A percentile compares a stretch with the other conserved stretches of the same genome.
Conservation (phyloP, 2,797 vertebrate species). For the Arvicola amphibius region DNA sequence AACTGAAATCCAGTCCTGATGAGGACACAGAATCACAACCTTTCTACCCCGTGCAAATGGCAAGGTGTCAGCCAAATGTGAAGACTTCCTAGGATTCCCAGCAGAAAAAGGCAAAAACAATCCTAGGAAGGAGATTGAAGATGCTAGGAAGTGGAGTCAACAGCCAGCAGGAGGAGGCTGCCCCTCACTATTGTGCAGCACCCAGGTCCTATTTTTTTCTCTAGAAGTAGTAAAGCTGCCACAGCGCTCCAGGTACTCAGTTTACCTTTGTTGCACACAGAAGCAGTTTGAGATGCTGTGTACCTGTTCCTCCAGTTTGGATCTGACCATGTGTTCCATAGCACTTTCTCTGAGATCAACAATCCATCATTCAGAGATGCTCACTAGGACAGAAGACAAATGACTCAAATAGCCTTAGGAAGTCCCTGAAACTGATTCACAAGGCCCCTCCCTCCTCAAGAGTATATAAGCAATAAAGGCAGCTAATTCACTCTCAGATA, state of each 20-base stretch:
- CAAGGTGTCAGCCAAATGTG: neutral
- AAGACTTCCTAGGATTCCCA: neutral
- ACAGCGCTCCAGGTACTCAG: neutral
- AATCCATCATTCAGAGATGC: neutral
- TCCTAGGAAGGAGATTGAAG: accelerated
- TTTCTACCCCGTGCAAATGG: neutral
- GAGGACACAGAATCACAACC: neutral
- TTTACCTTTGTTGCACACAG: neutral
- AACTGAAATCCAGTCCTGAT: neutral
- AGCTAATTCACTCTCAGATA: too few relatives aligned
- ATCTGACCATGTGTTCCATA: neutral
- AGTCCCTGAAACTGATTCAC: neutral
- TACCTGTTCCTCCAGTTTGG: neutral
- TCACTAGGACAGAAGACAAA: neutral
- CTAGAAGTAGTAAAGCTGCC: accelerated
- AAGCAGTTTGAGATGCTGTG: neutral
- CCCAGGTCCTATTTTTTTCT: neutral
- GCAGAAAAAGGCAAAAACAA: neutral
- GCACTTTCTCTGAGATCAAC: neutral
- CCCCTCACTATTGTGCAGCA: neutral
- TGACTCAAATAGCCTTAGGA: neutral
- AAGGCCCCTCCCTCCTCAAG: too few relatives aligned
- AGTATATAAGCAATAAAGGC: neutral
- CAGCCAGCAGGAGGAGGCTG: too few relatives aligned
- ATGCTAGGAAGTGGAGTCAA: accelerated